Base-by-base conservation (phyloP, 92 coral and sea anemone genomes). In the Montipora capitata region DNA sequence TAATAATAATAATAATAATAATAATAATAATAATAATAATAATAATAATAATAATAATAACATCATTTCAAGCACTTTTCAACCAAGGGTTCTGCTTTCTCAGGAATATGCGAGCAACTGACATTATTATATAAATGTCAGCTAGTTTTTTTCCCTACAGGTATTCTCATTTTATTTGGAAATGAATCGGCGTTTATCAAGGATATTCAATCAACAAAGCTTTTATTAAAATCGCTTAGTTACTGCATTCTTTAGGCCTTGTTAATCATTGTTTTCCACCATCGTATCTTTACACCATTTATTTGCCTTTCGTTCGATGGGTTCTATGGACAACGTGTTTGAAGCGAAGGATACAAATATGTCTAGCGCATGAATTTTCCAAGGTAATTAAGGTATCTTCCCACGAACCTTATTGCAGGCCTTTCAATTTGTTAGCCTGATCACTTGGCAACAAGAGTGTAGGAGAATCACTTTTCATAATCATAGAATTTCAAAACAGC, bases 391-490 rank as follows among this genome's bases (percentile, higher is more conserved):
- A 63, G 51, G n/a, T 14, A 76, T 69, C 69, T 77, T 77, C 65
- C 61, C 69, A 49, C 58, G 38, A 66, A 78, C 40, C 17, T 17
- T 48, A 48, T 27, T 67, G 45, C 51, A 6, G 14, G 65, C 59
- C 66, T 7, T 48, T 38, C 44, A 67, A 54, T 16, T 2, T n/a
- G 44, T 48, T 73, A 10, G 18, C 77, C 15, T 38, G 20, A 17
- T 67, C 85, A 39, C 76, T 80, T 67, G 43, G 85, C 38, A 80
- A 68, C 75, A 11, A 42, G 56, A 68, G 20, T 14, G 66, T 6
- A 15, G 40, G n/a, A 20, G 83, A 79, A 17, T 79, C 83, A 81
- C 85, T 51, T 62, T 69, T 74, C 20, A 42, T 40, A 41, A 45
- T 38, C 69, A 40, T 69, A 68, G n/a, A 58, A 58, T 77, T 58